Evolutionary conservation across 37 sponge, comb jelly and placozoan genomes (phyloP).

Genomic region (Haliclona indistincta): DNA sequence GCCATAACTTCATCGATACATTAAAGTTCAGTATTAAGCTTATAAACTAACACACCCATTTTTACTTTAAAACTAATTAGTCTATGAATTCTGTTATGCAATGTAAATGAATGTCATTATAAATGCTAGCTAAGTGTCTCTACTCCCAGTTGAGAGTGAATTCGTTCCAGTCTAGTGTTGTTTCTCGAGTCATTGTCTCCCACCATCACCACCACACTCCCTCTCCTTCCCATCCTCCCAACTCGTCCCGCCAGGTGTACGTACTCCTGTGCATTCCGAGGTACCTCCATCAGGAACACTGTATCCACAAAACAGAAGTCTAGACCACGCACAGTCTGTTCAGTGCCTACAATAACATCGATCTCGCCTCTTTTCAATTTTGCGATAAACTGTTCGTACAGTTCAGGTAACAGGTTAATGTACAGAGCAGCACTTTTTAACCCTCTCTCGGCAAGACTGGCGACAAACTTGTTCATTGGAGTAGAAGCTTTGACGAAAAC

Average conservation of each 20-base stretch:
- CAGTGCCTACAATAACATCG: slow-evolving; percentile 56
- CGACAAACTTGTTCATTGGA: slow-evolving; percentile 42
- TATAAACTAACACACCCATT: too few species aligned
- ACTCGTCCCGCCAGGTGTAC: slow-evolving; percentile 71
- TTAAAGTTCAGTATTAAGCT: too few species aligned
- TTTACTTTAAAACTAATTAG: too few species aligned
- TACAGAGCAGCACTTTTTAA: slow-evolving; percentile 51
- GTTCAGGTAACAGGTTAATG: neutral
- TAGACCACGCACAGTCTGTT: slow-evolving; percentile 75
- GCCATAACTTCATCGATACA: too few species aligned
- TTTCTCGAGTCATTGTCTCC: too few species aligned
- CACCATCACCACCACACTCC: slow-evolving; percentile 45
- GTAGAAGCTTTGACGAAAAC: slow-evolving; percentile 58
- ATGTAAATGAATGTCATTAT: too few species aligned
- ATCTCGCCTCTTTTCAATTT: slow-evolving; percentile 49
- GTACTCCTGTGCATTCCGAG: slow-evolving; percentile 53
- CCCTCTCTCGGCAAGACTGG: slow-evolving; percentile 23
- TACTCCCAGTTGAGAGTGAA: too few species aligned
- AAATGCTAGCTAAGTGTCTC: too few species aligned
- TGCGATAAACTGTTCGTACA: slow-evolving; percentile 37
- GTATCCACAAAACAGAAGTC: slow-evolving; percentile 62
- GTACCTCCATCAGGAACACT: slow-evolving; percentile 50
- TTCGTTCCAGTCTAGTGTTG: too few species aligned
- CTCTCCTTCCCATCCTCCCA: slow-evolving; percentile 48
- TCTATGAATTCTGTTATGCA: too few species aligned